Evolutionary conservation across 2,113 vertebrate species (phyloP).

Genomic region (Hippotragus niger): DNA sequence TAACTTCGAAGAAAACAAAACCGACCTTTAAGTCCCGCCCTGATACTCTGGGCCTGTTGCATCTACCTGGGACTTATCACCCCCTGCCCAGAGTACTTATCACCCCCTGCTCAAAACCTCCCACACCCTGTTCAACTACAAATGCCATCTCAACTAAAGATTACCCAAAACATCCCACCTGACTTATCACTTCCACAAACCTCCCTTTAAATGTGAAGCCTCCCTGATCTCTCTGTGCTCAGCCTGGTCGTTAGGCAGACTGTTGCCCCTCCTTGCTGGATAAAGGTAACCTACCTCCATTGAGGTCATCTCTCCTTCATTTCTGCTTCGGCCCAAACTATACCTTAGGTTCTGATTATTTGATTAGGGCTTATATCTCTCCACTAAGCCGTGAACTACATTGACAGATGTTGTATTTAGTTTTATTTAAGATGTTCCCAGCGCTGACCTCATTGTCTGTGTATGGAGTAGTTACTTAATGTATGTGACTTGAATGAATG

Average conservation of each 20-base stretch:
- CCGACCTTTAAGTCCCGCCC: background rate
- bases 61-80: background rate
- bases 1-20: background rate
- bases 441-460: background rate
- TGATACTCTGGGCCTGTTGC: background rate
- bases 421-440: background rate
- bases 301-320: background rate
- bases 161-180: background rate
- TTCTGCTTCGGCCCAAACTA: rapidly evolving
- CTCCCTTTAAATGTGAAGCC: background rate
- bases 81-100: background rate
- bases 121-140: background rate
- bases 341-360: background rate
- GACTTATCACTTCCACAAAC: background rate
- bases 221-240: background rate
- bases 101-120: background rate
- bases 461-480: background rate
- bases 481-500: background rate
- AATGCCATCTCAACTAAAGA: background rate
- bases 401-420: background rate
- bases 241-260: background rate
- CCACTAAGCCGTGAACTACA: background rate
- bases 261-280: background rate
- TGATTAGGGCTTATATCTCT: background rate
- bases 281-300: background rate